phyloP scores from a whole-genome alignment of 2,888 invertebrate species.

The Drosophila subquinaria region DNA sequence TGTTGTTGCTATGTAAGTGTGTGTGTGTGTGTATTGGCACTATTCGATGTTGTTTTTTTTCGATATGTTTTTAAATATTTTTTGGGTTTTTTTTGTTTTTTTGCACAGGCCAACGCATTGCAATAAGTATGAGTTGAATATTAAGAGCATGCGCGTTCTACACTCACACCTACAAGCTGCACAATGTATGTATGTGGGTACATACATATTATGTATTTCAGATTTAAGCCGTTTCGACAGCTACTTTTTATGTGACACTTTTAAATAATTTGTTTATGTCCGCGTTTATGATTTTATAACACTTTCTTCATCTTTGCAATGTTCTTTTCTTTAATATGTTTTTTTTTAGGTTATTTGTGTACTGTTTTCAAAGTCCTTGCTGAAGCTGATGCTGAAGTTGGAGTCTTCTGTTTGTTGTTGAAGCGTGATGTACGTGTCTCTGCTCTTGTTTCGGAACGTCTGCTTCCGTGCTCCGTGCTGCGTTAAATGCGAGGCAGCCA shows the following conservation, averaged over 20 bases:
- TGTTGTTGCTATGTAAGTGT: not conserved
- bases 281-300: not conserved
- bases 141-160: conserved; percentile 51
- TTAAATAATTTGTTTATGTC: not conserved
- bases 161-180: conserved; percentile 40
- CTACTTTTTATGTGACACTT: conserved; percentile 12
- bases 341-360: not conserved
- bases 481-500: conserved; percentile 61
- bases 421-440: conserved; percentile 51
- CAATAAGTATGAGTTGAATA: conserved; percentile 23
- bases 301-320: not conserved
- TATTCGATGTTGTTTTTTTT: not conserved
- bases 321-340: not conserved
- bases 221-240: conserved; percentile 37
- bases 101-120: conserved; percentile 14
- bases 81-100: not conserved
- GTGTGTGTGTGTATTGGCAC: not conserved
- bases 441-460: conserved; percentile 46
- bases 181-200: conserved; percentile 50
- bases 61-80: not conserved
- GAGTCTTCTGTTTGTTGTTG: conserved; percentile 21
- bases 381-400: conserved; percentile 2
- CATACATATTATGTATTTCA: conserved; percentile 55
- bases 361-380: conserved; percentile 27
- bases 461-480: conserved; percentile 58